phyloP scores from a whole-genome alignment of 2,888 invertebrate genomes.

The Anorthoa munda region DNA sequence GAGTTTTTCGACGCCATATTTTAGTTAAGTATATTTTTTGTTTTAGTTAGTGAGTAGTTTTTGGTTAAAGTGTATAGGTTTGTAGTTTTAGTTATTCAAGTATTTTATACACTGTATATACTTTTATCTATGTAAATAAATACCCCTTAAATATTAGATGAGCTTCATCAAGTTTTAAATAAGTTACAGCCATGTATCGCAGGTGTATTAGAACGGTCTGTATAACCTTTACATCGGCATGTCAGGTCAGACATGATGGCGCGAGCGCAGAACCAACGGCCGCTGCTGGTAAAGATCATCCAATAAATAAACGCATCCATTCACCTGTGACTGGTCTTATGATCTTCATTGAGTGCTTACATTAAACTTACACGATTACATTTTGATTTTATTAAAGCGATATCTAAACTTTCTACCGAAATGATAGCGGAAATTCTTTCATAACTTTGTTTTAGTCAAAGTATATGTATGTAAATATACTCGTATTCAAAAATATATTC shows the following conservation, averaged over 20 bases:
- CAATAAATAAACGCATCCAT: conserved; percentile 69
- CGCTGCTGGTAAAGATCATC: conserved; percentile 70
- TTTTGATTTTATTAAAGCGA: neutral
- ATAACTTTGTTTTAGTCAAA: neutral
- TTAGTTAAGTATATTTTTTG: too few species aligned
- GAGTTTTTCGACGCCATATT: too few species aligned
- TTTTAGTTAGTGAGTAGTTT: too few species aligned
- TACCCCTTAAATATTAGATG: conserved; percentile 6
- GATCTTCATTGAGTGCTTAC: conserved; percentile 9
- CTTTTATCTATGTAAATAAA: too few species aligned
- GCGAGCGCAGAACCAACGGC: conserved; percentile 50
- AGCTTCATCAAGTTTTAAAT: conserved; percentile 21
- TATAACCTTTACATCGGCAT: conserved; percentile 62
- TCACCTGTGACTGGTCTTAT: conserved; percentile 54
- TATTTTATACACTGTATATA: too few species aligned
- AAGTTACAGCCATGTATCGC: conserved; percentile 4
- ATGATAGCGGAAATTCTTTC: neutral
- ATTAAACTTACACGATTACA: neutral
- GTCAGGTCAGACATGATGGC: conserved; percentile 65
- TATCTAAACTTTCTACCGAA: neutral
- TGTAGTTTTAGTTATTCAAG: too few species aligned
- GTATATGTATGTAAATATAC: neutral
- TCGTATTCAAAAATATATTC: conserved; percentile 3
- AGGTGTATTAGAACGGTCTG: conserved; percentile 53
- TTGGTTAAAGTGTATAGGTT: too few species aligned